phyloP scores from a whole-genome alignment of 1,140 invertebrate species.

The Polypedilum pembai region DNA sequence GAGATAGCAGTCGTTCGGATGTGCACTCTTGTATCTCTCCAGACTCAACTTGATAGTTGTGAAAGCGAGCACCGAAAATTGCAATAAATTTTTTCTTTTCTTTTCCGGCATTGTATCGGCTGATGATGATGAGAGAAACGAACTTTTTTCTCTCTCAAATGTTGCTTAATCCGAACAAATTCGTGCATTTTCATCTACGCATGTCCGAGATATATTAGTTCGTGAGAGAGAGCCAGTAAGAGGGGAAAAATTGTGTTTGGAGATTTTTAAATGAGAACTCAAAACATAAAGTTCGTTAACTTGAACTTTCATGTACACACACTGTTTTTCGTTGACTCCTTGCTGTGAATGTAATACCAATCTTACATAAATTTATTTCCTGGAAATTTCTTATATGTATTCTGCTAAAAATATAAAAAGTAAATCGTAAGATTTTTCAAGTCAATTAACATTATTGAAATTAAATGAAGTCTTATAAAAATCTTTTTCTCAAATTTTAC shows the following conservation, averaged over 20 bases:
- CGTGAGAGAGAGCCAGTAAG: neutral
- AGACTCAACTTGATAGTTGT: neutral
- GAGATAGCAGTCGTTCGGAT: slow-evolving; percentile 15
- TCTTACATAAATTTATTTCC: slow-evolving; percentile 12
- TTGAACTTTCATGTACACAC: slow-evolving; percentile 13
- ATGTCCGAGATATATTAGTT: neutral
- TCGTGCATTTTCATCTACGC: neutral
- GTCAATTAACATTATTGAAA: too few species aligned
- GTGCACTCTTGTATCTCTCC: slow-evolving; percentile 2
- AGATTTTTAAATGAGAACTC: neutral
- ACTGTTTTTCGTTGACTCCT: neutral
- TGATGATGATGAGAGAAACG: neutral
- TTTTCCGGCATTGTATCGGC: neutral
- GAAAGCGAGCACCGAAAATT: neutral
- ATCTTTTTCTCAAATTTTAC: neutral
- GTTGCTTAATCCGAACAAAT: neutral
- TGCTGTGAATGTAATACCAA: neutral
- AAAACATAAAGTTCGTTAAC: slow-evolving; percentile 23
- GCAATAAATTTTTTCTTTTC: neutral
- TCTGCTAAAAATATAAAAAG: too few species aligned
- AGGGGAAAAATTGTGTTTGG: neutral
- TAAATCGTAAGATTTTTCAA: too few species aligned
- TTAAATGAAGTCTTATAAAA: too few species aligned
- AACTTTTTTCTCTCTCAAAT: neutral
- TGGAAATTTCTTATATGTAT: too few species aligned